phyloP scores from a whole-genome alignment of 1,140 invertebrate species.

The Cyrtorhinus lividipennis region DNA sequence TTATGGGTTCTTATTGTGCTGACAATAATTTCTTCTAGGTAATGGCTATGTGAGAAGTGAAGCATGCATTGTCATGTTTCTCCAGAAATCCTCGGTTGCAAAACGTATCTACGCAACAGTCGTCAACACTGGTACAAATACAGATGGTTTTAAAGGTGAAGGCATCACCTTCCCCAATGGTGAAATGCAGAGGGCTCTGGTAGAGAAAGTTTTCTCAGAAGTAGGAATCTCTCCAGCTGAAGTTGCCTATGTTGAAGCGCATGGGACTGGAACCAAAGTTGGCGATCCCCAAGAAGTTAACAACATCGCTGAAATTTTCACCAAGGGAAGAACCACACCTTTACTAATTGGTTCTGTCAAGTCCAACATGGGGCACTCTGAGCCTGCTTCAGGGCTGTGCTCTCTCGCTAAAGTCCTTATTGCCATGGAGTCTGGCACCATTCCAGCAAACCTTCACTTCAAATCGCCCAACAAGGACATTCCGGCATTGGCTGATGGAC shows the following conservation, averaged over 20 bases:
- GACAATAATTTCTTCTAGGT: constrained; percentile 33
- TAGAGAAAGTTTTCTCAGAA: constrained; percentile 71
- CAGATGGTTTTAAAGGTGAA: constrained; percentile 74
- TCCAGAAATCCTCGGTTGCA: constrained; percentile 63
- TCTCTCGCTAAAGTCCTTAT: constrained; percentile 81
- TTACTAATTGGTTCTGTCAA: constrained; percentile 90
- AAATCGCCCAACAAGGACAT: constrained; percentile 75
- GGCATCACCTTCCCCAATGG: constrained; percentile 87
- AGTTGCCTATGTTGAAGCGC: constrained; percentile 83
- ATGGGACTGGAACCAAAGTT: constrained; percentile 88
- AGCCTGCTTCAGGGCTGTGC: constrained; percentile 82
- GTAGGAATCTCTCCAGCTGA: constrained; percentile 61
- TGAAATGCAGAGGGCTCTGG: constrained; percentile 68
- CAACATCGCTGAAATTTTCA: constrained; percentile 83
- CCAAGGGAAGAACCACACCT: constrained; percentile 60
- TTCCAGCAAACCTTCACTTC: constrained; percentile 86
- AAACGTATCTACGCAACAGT: constrained; percentile 73
- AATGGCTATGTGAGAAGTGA: constrained; percentile 89
- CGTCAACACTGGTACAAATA: constrained; percentile 72
- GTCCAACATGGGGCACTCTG: constrained; percentile 95
- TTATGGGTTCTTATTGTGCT: not conserved
- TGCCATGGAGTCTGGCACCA: constrained; percentile 71
- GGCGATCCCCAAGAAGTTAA: constrained; percentile 95
- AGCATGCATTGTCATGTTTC: constrained; percentile 59
- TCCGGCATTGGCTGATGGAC: constrained; percentile 68